Conservation (phyloP, 2,797 vertebrate genomes). For the Gobio occitaniae region DNA sequence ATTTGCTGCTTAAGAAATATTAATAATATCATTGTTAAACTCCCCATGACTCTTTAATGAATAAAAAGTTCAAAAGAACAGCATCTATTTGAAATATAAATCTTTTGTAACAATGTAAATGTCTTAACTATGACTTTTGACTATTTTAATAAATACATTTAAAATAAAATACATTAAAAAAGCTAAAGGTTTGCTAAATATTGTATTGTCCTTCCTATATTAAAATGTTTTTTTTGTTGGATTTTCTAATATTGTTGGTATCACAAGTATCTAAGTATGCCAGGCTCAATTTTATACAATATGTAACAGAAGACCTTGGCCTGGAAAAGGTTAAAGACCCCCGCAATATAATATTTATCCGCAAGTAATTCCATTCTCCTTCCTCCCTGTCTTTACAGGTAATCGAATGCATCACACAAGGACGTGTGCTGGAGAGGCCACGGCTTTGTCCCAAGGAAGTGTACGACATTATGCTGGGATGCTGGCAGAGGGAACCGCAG, state of each 20-base stretch:
- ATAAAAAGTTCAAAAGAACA: no score
- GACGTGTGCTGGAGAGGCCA: constrained; percentile 93
- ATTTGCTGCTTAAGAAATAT: neutral
- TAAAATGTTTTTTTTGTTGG: no score
- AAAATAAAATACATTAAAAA: no score
- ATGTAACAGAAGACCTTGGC: neutral
- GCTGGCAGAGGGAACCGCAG: constrained; percentile 98
- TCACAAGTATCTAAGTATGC: no score
- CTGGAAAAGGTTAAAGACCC: neutral
- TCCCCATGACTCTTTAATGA: no score
- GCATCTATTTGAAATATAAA: no score
- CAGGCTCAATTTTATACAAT: neutral
- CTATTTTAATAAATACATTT: no score
- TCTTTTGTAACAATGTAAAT: no score
- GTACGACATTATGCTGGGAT: constrained; percentile 97
- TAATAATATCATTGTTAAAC: neutral
- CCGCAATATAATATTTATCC: constrained; percentile 7
- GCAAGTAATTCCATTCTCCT: constrained; percentile 8
- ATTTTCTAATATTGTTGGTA: no score
- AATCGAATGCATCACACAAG: constrained; percentile 98
- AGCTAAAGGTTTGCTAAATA: no score
- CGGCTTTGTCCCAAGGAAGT: constrained; percentile 94
- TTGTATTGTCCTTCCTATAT: no score
- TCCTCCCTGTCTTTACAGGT: constrained; percentile 77
- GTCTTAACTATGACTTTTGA: no score